These are phyloP conservation scores for Sinhomidia bicolor DNA, from an alignment of 2,888 invertebrate species.

Conservation along the genomic window DNA sequence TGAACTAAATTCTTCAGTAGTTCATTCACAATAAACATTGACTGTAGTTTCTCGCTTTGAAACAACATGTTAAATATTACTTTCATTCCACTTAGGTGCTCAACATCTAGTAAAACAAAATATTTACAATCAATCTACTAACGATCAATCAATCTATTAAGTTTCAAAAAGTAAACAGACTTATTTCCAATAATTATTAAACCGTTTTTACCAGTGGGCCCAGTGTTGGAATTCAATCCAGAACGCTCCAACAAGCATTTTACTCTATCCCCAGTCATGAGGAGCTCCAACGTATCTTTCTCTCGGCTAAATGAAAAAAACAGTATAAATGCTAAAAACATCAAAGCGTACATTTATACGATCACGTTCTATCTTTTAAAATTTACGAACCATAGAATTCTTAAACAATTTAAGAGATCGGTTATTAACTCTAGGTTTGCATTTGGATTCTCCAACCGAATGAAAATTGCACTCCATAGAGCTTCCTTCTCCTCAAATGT, in stretches of 20 bases:
- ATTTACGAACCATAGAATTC: conserved; percentile 89
- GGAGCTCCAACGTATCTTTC: conserved; percentile 87
- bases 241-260: conserved; percentile 87
- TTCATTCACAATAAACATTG: conserved; percentile 85
- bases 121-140: neutral
- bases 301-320: no score
- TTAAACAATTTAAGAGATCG: conserved; percentile 85
- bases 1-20: conserved; percentile 88
- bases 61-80: conserved; percentile 94
- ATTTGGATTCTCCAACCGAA: conserved; percentile 83
- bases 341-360: no score
- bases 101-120: conserved; percentile 33
- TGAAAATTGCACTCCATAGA: conserved; percentile 86
- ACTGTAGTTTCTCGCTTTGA: conserved; percentile 87
- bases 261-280: conserved; percentile 87
- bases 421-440: conserved; percentile 82
- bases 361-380: no score
- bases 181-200: no score
- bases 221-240: conserved; percentile 81
- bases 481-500: conserved; percentile 84
- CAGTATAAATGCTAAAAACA: no score
- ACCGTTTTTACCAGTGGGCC: neutral
- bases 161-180: no score
- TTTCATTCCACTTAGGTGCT: conserved; percentile 89
- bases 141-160: no score